Evolutionary conservation across 2,888 invertebrate species (phyloP).

Genomic region (Nymphalis c-album): DNA sequence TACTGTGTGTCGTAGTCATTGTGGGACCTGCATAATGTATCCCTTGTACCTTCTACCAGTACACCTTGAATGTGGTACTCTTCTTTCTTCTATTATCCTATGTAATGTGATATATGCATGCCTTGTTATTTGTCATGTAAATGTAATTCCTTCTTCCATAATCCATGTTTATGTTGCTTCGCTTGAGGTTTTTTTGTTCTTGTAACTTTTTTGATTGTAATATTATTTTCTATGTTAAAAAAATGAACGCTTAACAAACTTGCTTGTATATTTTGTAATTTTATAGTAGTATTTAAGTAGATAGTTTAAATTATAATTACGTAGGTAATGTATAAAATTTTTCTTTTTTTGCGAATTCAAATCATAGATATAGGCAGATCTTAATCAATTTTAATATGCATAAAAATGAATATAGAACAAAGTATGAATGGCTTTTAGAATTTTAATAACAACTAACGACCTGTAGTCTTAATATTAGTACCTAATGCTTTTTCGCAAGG

Average conservation of each 20-base stretch:
- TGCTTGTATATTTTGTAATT: neutral
- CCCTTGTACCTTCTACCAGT: constrained; percentile 72
- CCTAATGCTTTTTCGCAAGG: constrained; percentile 32
- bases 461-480: constrained; percentile 23
- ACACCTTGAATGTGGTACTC: constrained; percentile 79
- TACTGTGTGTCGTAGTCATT: constrained; percentile 81
- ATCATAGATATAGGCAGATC: too few species aligned
- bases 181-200: constrained; percentile 11
- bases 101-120: constrained; percentile 30
- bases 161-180: constrained; percentile 33
- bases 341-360: neutral
- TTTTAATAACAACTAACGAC: constrained; percentile 1
- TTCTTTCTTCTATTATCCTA: constrained; percentile 49
- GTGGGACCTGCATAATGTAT: constrained; percentile 79
- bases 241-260: neutral
- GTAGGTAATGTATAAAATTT: neutral
- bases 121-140: constrained; percentile 23
- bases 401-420: neutral
- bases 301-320: neutral
- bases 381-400: neutral
- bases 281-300: neutral
- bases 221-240: neutral
- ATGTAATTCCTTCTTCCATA: constrained; percentile 27
- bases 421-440: constrained; percentile 11
- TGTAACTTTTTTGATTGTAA: constrained; percentile 12